phyloP scores from a whole-genome alignment of 1,140 invertebrate species.

The Amyelois transitella region DNA sequence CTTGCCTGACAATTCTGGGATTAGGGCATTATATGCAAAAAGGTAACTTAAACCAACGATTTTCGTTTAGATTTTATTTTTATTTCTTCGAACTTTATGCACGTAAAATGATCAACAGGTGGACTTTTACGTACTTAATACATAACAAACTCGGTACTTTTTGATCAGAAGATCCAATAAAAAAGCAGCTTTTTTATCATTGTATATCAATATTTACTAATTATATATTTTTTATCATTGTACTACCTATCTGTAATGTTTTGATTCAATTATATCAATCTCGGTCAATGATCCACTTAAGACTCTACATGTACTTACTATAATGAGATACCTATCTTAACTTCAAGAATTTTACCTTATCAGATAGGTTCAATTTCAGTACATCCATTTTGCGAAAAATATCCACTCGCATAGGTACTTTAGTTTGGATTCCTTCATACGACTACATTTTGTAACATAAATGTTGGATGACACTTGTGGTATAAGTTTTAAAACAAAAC shows the following conservation, averaged over 20 bases:
- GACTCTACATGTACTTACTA: no score
- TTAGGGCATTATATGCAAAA: no score
- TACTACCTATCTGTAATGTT: background rate
- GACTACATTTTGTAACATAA: background rate
- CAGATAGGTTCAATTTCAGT: no score
- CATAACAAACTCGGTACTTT: no score
- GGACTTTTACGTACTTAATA: no score
- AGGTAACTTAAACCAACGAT: no score
- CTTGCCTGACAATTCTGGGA: no score
- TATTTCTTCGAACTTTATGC: no score
- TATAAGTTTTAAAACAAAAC: background rate
- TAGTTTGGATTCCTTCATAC: background rate
- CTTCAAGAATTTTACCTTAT: background rate
- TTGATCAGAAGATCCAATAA: no score
- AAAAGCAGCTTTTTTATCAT: background rate
- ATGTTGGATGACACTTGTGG: background rate
- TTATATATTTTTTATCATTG: background rate
- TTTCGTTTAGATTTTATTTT: no score
- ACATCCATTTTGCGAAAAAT: background rate
- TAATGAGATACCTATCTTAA: background rate
- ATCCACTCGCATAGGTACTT: background rate
- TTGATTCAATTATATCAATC: background rate
- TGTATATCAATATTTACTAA: background rate
- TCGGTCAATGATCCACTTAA: slow-evolving; percentile 2
- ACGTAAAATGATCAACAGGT: no score